A percentile compares a stretch with the other conserved stretches of the same genome.
These are phyloP conservation scores for Nesogale talazaci DNA, from an alignment of 2,113 vertebrate species.

Conservation along the genomic window DNA sequence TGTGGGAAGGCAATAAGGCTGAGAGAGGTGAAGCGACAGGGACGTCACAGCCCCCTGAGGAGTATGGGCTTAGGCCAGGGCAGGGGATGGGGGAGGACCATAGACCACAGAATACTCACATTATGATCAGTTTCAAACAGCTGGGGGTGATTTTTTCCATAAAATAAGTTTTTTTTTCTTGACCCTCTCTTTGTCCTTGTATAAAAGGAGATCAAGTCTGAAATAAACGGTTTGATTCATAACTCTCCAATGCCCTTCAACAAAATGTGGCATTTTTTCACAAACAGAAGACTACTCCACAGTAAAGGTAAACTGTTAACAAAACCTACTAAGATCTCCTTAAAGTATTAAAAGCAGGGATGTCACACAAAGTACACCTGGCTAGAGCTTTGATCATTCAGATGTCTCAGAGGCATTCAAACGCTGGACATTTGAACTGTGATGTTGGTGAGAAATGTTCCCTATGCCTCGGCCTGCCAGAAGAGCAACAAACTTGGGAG, in stretches of 20 bases:
- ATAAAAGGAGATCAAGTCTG: neutral
- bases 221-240: neutral
- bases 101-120: fast-evolving
- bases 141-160: neutral
- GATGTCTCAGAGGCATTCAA: too few relatives aligned
- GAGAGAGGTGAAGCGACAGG: neutral
- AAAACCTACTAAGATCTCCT: too few relatives aligned
- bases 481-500: too few relatives aligned
- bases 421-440: too few relatives aligned
- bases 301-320: neutral
- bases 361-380: too few relatives aligned
- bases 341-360: too few relatives aligned
- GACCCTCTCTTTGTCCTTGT: neutral
- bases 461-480: too few relatives aligned
- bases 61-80: too few relatives aligned
- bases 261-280: too few relatives aligned
- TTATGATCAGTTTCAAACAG: neutral
- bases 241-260: neutral
- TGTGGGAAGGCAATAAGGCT: neutral
- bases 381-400: too few relatives aligned
- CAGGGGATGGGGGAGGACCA: too few relatives aligned
- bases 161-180: neutral
- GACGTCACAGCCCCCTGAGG: fast-evolving
- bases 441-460: too few relatives aligned
- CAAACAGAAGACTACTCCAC: neutral